Evolutionary conservation across 2,113 vertebrate genomes (phyloP).

Genomic region (Marmota flaviventris): DNA sequence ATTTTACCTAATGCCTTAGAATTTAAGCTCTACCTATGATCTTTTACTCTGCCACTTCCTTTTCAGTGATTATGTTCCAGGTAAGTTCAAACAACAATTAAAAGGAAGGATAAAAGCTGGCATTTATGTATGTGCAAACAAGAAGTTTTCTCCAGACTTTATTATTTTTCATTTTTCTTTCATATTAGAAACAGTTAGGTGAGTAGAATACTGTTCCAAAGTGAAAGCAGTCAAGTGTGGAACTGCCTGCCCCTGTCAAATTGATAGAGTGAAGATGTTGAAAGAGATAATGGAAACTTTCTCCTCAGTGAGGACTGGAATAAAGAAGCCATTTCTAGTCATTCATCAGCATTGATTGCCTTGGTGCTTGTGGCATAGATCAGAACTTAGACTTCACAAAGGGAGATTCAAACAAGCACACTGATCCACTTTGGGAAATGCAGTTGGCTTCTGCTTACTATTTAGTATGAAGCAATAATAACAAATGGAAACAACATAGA

Average conservation of each 20-base stretch:
- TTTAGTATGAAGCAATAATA: slow-evolving; percentile 68
- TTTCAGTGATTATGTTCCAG: slow-evolving; percentile 52
- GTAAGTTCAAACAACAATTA: slow-evolving; percentile 77
- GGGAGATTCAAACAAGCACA: slow-evolving; percentile 78
- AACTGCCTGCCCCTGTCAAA: slow-evolving; percentile 92
- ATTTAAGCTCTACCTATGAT: neutral
- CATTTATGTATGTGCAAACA: slow-evolving; percentile 69
- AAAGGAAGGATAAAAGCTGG: slow-evolving; percentile 71
- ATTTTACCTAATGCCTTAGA: slow-evolving; percentile 19
- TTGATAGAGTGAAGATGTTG: slow-evolving; percentile 98
- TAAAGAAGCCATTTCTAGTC: slow-evolving; percentile 95
- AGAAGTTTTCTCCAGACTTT: slow-evolving; percentile 82
- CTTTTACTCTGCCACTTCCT: slow-evolving; percentile 57
- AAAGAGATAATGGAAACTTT: slow-evolving; percentile 98
- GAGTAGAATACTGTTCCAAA: slow-evolving; percentile 86
- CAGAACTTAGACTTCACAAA: slow-evolving; percentile 86
- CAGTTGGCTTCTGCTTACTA: slow-evolving; percentile 71
- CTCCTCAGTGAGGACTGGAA: slow-evolving; percentile 93
- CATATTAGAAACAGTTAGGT: slow-evolving; percentile 85
- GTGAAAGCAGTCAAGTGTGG: slow-evolving; percentile 92
- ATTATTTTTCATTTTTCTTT: slow-evolving; percentile 87
- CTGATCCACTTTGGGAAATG: slow-evolving; percentile 74
- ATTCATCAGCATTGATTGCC: slow-evolving; percentile 97
- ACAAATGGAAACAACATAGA: slow-evolving; percentile 26
- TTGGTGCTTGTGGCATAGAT: slow-evolving; percentile 88